These are phyloP conservation scores for Xylophagus ater DNA, from an alignment of 2,888 invertebrate species.

Conservation along the genomic window DNA sequence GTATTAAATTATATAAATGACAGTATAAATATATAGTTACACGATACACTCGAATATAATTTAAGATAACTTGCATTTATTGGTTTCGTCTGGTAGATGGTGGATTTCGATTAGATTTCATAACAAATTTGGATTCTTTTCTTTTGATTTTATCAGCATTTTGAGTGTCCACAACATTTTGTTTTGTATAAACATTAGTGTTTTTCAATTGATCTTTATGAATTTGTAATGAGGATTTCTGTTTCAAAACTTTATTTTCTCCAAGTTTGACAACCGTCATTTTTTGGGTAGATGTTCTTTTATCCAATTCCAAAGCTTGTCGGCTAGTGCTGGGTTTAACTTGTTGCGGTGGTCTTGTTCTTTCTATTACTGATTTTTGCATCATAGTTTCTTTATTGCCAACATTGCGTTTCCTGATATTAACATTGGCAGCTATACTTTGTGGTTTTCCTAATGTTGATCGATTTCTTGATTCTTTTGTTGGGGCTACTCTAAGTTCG, in stretches of 20 bases:
- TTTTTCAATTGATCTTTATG: not conserved
- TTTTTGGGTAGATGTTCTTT: too few relatives aligned
- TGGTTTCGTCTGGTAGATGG: too few relatives aligned
- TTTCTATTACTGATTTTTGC: not conserved
- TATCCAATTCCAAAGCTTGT: too few relatives aligned
- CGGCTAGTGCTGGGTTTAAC: too few relatives aligned
- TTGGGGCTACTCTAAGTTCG: not conserved
- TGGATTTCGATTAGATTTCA: not conserved
- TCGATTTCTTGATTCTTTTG: not conserved
- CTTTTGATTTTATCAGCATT: not conserved
- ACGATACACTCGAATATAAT: too few relatives aligned
- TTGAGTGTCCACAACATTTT: not conserved
- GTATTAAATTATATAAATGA: too few relatives aligned
- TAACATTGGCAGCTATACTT: too few relatives aligned
- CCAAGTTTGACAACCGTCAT: conserved; percentile 1
- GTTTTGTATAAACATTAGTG: not conserved
- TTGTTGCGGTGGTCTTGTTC: not conserved
- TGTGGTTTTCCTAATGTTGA: not conserved
- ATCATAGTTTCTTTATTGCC: conserved; percentile 2
- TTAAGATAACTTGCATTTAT: too few relatives aligned
- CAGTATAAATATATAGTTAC: too few relatives aligned
- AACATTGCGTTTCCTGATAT: too few relatives aligned
- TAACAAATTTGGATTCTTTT: conserved; percentile 2
- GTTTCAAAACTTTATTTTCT: not conserved
- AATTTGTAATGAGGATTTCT: conserved; percentile 4